A percentile compares a stretch with the other conserved stretches of the same genome.
Evolutionary conservation across 2,113 vertebrate genomes (phyloP).

Genomic region (Lepisosteus osseus): DNA sequence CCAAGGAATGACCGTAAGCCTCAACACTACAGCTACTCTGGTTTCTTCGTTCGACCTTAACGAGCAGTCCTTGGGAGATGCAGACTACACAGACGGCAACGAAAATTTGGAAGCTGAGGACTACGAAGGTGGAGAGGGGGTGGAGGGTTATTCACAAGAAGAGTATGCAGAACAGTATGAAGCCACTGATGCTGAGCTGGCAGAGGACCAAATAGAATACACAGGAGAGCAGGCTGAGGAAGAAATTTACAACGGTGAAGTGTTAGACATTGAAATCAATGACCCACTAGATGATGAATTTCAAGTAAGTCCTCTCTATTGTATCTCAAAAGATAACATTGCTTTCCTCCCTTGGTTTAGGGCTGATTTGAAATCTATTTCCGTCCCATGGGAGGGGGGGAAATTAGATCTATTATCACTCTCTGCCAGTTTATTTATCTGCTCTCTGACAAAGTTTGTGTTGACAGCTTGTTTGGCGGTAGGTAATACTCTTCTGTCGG

Average conservation of each 20-base stretch:
- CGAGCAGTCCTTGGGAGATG: constrained; percentile 58
- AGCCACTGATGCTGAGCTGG: constrained; percentile 63
- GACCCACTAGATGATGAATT: constrained; percentile 91
- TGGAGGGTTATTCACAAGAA: constrained; percentile 46
- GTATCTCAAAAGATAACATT: constrained; percentile 69
- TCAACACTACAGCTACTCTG: constrained; percentile 70
- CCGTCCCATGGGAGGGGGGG: constrained; percentile 66
- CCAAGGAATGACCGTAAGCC: constrained; percentile 69
- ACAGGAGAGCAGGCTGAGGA: constrained; percentile 68
- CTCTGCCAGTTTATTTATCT: constrained; percentile 89
- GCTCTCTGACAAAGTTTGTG: constrained; percentile 89
- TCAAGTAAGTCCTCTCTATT: constrained; percentile 80
- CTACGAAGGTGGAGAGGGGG: constrained; percentile 61
- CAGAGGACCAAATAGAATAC: constrained; percentile 80
- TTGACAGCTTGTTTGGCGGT: constrained; percentile 92
- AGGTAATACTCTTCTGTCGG: constrained; percentile 80
- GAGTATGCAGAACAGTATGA: constrained; percentile 72
- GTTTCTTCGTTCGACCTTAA: constrained; percentile 73
- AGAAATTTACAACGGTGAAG: constrained; percentile 79
- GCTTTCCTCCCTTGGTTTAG: constrained; percentile 60
- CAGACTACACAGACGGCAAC: constrained; percentile 73
- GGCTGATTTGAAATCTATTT: constrained; percentile 75
- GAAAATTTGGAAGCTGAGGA: constrained; percentile 67
- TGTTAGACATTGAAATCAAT: constrained; percentile 92
- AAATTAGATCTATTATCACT: constrained; percentile 89